Conservation (phyloP, 2,113 vertebrate species). For the Guaruba guarouba region DNA sequence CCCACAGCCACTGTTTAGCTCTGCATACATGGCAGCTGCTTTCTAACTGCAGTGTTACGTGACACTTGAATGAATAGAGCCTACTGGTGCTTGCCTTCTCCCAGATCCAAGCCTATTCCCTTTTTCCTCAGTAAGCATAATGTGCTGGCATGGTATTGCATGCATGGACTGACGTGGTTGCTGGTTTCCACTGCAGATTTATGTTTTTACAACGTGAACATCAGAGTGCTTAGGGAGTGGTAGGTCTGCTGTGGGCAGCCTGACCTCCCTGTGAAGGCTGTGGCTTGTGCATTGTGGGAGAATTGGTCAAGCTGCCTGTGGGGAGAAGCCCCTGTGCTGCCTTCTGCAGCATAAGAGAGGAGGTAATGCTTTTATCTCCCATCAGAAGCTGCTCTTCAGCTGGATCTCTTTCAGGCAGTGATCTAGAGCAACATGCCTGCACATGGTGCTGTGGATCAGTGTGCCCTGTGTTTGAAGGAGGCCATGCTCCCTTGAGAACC, state of each 20-base stretch:
- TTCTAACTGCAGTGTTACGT: accelerated
- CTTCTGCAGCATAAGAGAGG: neutral
- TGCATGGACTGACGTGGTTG: accelerated
- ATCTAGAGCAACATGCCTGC: accelerated
- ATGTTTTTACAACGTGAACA: neutral
- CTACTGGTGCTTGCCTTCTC: neutral
- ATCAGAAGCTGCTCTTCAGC: neutral
- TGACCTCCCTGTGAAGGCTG: neutral
- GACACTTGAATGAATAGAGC: neutral
- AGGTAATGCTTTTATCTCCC: neutral
- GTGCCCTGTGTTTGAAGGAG: accelerated
- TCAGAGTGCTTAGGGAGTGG: accelerated
- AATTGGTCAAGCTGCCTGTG: accelerated
- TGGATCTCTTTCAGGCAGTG: neutral
- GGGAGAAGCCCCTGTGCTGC: too few species aligned
- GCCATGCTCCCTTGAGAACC: neutral
- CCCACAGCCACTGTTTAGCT: neutral
- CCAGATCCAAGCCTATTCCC: neutral
- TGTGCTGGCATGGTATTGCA: neutral
- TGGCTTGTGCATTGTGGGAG: neutral
- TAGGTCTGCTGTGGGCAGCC: accelerated
- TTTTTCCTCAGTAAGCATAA: neutral
- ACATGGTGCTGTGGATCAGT: accelerated
- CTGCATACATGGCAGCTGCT: neutral
- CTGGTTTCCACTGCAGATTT: neutral